Percentiles rank a stretch among this genome's conserved stretches.
phyloP scores from a whole-genome alignment of 1,140 invertebrate species.

The Octopus bimaculoides region DNA sequence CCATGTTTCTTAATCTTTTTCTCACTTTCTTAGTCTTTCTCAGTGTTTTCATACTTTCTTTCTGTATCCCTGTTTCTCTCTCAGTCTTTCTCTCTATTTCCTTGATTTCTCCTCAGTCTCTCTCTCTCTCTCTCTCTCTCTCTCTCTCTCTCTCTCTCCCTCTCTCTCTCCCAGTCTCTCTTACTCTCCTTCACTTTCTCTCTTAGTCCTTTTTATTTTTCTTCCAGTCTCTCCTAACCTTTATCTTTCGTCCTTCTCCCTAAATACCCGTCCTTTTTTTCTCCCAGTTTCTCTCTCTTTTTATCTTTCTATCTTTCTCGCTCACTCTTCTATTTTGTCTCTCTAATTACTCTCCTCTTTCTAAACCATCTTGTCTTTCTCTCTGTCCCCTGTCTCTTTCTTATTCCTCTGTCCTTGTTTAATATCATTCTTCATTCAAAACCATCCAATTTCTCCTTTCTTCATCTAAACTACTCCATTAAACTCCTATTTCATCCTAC shows the following conservation, averaged over 20 bases:
- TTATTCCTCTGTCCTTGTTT: not conserved
- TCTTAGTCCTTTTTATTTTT: conserved; percentile 17
- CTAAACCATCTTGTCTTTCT: not conserved
- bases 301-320: not conserved
- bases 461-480: not conserved
- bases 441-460: not conserved
- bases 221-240: conserved; percentile 15
- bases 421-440: not conserved
- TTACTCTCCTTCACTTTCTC: conserved; percentile 23
- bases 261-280: not conserved
- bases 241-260: conserved; percentile 6
- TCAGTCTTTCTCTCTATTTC: conserved; percentile 13
- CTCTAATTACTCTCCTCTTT: not conserved
- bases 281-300: not conserved
- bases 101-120: conserved; percentile 13
- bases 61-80: conserved; percentile 13
- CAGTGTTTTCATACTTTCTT: not conserved
- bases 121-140: not conserved
- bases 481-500: not conserved
- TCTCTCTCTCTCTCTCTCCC: not conserved
- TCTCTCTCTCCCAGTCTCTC: conserved; percentile 12
- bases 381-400: not conserved
- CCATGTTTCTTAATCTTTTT: conserved; percentile 4
- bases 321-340: not conserved
- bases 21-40: not conserved